phyloP scores from a whole-genome alignment of 2,888 invertebrate genomes.

The Acleris literana region DNA sequence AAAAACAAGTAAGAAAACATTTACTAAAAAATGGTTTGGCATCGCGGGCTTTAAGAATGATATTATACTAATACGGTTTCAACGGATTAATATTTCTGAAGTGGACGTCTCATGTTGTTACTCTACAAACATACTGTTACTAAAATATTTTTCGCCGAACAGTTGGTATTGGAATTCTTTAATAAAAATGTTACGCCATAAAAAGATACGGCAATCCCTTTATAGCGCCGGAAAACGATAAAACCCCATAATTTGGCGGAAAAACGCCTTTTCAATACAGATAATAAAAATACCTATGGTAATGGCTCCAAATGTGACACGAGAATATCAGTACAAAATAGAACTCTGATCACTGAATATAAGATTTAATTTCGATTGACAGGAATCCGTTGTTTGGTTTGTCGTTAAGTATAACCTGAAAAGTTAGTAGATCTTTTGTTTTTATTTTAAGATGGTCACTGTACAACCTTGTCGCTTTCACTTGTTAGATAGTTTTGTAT shows the following conservation, averaged over 20 bases:
- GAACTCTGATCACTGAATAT: not conserved
- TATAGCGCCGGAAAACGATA: conserved; percentile 27
- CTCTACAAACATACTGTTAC: not conserved
- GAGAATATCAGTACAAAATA: not conserved
- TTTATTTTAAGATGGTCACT: conserved; percentile 1
- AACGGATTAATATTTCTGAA: too few relatives aligned
- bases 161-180: conserved; percentile 21
- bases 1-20: too few relatives aligned
- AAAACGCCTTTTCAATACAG: conserved; percentile 31
- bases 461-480: too few relatives aligned
- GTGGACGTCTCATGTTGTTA: too few relatives aligned
- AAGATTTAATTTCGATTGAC: not conserved
- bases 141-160: not conserved
- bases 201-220: conserved; percentile 32
- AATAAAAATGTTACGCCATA: conserved; percentile 27
- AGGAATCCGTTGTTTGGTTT: too few relatives aligned
- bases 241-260: conserved; percentile 30
- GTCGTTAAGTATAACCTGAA: not conserved
- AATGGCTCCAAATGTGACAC: conserved; percentile 24
- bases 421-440: conserved; percentile 1
- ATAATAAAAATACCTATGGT: conserved; percentile 32
- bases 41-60: too few relatives aligned
- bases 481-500: too few relatives aligned
- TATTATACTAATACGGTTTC: too few relatives aligned
- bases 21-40: too few relatives aligned